These are phyloP conservation scores for Falco punctatus DNA, from an alignment of 2,113 vertebrate genomes.

Conservation along the genomic window DNA sequence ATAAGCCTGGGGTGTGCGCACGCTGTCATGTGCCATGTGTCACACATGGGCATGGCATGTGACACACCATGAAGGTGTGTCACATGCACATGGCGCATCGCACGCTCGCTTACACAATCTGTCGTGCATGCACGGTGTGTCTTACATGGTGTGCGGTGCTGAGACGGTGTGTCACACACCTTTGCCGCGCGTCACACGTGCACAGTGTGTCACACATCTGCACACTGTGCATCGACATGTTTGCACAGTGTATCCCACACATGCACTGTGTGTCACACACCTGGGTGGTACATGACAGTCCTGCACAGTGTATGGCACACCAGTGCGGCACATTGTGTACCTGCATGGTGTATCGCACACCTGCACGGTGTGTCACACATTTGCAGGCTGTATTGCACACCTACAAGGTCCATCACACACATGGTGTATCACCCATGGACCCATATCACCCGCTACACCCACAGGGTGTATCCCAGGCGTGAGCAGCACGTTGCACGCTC, in stretches of 20 bases:
- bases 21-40: rapidly evolving
- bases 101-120: too few relatives aligned
- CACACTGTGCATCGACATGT: background rate
- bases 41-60: rapidly evolving
- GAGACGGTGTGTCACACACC: background rate
- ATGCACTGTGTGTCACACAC: rapidly evolving
- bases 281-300: background rate
- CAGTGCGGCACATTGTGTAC: too few relatives aligned
- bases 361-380: too few relatives aligned
- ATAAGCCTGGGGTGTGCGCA: rapidly evolving
- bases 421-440: background rate
- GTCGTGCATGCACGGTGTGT: rapidly evolving
- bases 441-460: background rate
- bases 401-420: rapidly evolving
- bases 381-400: background rate
- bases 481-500: background rate
- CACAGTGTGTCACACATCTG: background rate
- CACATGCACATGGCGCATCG: background rate
- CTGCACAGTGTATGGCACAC: too few relatives aligned
- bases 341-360: background rate
- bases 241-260: too few relatives aligned
- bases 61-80: rapidly evolving
- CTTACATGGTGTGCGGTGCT: too few relatives aligned
- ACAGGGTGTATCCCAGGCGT: rapidly evolving
- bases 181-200: too few relatives aligned